Evolutionary conservation across 1,140 invertebrate species (phyloP), one percentile per base, ranked within the genome.

Genomic region (Drosophila auraria): DNA sequence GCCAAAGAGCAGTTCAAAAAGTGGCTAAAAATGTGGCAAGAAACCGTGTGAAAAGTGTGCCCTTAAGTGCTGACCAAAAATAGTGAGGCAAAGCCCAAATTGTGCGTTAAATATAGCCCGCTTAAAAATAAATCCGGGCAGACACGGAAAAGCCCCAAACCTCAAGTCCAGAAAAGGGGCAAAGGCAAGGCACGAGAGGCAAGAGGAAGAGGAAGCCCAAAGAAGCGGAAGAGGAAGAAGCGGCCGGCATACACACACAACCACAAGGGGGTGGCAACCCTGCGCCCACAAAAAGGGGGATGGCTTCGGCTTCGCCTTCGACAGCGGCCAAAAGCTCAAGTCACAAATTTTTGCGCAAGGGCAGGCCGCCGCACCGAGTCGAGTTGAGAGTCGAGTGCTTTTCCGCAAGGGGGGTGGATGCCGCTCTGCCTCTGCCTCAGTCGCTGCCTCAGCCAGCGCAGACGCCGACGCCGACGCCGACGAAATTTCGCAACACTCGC

Each of bases 401-500:
- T 63, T 70, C 30, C 45, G 50, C n/a, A 33, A 60, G 45, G 74
- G 78, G 82, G 81, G 65, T 75, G 58, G 50, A 59, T 40, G 49
- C 20, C 54, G 12, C 66, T 42, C 57, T 20, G 60, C 47, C 25
- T 33, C 40, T 25, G 53, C 33, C 20, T 25, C 17, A 49, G 38
- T 7, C 9, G 14, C 44, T 44, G 51, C 38, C 27, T 15, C 54
- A 7, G 68, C 12, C 40, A 14, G 14, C n/a, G 30, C 9, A 23
- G 49, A 20, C 57, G 74, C 25, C 20, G 20, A 20, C 57, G 74
- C 25, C 3, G 73, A 53, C 66, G 77, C 49, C 73, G 51, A 63
- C 72, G 51, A 90, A 90, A 89, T 89, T 89, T 89, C 86, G 86
- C 86, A 90, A 90, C 87, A 91, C 86, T 90, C 83, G 74, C 74